Conservation (phyloP, 2,113 vertebrate genomes). For the Thamnophis sirtalis region DNA sequence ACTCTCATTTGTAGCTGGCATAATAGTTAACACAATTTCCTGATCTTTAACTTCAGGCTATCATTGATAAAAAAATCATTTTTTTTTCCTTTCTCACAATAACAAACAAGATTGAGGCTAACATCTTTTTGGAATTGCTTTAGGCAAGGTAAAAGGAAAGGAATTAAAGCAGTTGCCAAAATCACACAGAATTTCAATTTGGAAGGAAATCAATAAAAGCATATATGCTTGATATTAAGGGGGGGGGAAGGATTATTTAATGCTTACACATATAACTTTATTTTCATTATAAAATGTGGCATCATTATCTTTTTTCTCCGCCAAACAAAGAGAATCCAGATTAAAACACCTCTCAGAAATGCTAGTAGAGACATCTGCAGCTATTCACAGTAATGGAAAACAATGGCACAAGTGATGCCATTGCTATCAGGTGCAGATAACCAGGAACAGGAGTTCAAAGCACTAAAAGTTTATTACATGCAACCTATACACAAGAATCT, state of each 20-base stretch:
- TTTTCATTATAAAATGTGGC: no score
- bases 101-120: not conserved
- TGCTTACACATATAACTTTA: not conserved
- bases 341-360: not conserved
- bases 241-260: not conserved
- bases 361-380: not conserved
- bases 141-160: not conserved
- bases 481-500: not conserved
- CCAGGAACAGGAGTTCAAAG: not conserved
- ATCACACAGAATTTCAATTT: not conserved
- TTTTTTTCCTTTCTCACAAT: not conserved
- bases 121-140: not conserved
- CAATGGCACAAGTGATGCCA: not conserved
- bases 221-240: not conserved
- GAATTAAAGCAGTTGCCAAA: not conserved
- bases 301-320: not conserved
- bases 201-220: not conserved
- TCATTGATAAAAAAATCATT: constrained; percentile 4
- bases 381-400: not conserved
- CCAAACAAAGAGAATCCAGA: not conserved
- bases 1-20: not conserved
- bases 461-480: not conserved
- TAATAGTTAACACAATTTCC: not conserved
- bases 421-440: not conserved
- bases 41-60: not conserved